Percentiles rank a stretch among this genome's conserved stretches.
These are phyloP conservation scores for Sinosuthora webbiana DNA, from an alignment of 2,113 vertebrate species.

Conservation along the genomic window DNA sequence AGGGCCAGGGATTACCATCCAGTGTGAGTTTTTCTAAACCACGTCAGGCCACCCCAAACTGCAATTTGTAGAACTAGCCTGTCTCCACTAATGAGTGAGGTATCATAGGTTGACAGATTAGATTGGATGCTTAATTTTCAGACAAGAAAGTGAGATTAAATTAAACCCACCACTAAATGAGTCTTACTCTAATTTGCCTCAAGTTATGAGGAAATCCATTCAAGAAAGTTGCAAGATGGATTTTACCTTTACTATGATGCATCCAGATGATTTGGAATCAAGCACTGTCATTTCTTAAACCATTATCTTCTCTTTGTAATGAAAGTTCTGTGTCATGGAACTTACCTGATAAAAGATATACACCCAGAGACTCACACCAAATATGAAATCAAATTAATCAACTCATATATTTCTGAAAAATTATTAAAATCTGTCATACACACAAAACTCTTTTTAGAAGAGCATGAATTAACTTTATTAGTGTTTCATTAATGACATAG, in stretches of 20 bases:
- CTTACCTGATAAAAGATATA: not conserved
- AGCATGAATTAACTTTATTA: not conserved
- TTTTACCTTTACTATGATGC: not conserved
- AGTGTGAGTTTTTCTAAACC: not conserved
- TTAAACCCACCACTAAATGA: not conserved
- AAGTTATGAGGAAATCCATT: not conserved
- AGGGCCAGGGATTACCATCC: not conserved
- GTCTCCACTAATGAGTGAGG: not conserved
- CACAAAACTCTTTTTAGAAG: not conserved
- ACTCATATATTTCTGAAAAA: not conserved
- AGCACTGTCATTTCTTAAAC: not conserved
- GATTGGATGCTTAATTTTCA: not conserved
- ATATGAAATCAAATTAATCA: not conserved
- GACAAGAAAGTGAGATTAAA: not conserved
- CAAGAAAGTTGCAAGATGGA: not conserved
- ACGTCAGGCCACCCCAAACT: not conserved
- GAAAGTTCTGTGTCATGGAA: not conserved
- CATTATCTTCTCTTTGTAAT: not conserved
- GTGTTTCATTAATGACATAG: not conserved
- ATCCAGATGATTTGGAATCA: not conserved
- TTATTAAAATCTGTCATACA: not conserved
- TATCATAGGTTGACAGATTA: not conserved
- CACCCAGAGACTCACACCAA: not conserved
- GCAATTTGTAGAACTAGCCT: not conserved
- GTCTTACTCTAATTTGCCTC: not conserved